phyloP scores from a whole-genome alignment of 2,113 vertebrate genomes.

The Tyto alba region DNA sequence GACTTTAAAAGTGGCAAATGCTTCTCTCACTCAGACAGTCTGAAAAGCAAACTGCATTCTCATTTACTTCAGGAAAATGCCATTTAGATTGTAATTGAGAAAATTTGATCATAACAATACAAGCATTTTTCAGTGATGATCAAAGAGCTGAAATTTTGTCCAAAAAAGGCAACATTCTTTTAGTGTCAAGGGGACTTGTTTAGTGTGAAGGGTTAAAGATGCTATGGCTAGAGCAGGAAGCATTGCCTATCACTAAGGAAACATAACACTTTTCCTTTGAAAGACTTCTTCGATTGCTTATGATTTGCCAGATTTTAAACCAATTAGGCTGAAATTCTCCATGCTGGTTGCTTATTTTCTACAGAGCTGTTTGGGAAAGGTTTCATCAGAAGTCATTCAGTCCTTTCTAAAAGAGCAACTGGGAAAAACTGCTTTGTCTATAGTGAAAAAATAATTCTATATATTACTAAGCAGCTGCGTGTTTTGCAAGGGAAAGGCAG shows the following conservation, averaged over 20 bases:
- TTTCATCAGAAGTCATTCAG: not conserved
- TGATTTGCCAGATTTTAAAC: not conserved
- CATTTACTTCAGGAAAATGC: not conserved
- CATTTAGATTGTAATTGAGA: not conserved
- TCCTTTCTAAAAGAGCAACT: not conserved
- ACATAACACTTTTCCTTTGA: not conserved
- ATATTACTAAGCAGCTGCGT: not conserved
- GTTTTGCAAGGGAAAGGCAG: not conserved
- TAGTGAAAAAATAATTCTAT: not conserved
- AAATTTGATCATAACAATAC: not conserved
- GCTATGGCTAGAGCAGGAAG: not conserved
- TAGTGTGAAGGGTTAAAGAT: not conserved
- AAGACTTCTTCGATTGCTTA: not conserved
- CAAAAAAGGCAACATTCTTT: not conserved
- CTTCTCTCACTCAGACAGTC: not conserved
- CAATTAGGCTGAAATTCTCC: not conserved
- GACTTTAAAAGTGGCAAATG: not conserved
- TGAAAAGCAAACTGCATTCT: not conserved
- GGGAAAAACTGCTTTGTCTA: not conserved
- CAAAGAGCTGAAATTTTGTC: not conserved
- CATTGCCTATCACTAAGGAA: not conserved
- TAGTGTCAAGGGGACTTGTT: not conserved
- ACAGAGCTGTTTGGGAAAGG: not conserved
- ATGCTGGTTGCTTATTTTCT: not conserved
- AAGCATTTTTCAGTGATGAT: not conserved